Base-by-base conservation (phyloP, 1,140 invertebrate genomes). In the Charaxes varanes region DNA sequence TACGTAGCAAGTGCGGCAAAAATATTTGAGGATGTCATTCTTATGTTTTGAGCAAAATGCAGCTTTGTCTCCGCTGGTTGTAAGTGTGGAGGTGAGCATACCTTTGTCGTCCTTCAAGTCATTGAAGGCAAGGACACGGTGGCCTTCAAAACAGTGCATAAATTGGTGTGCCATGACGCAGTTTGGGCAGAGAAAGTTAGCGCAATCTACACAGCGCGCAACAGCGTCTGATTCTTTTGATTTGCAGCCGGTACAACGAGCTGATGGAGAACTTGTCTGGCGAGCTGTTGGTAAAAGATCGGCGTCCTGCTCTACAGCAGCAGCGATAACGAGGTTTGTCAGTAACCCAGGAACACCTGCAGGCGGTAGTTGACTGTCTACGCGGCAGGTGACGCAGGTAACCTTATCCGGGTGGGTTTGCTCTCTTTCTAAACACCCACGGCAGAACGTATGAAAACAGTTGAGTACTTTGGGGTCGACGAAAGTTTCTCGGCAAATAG, bases 131-230 rank as follows among this genome's bases (percentile, higher is more conserved):
- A 93, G 87, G 7, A 98, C 94, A 8, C 94, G 90, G 83, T 99
- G 97, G 17, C 96, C 96, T 77, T 98, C 96, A 84, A 99, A 99
- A 74, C 96, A 98, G 74, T 98, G 95, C 97, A 99, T 99, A 74
- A 94, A 98, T 80, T 98, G 94, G 80, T 99, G 97, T 23, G 96
- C 96, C 90, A 97, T 97, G 55, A 97, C 95, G 88, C 97, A 99
- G 67, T 97, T 97, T 24, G 93, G 90, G 85, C 97, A 99, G 26
- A 99, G 89, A 71, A 94, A 97, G 68, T 97, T 97, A 49, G 92
- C 92, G 84, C 97, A 99, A 74, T 98, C 96, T 66, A 95, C 92
- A 83, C 97, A 99, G 57, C 94, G 91, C 46, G 93, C 94, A 54
- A 95, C 92, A 8, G 93, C 93, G 88, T 92, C 91, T 2, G 91